Conservation (phyloP, 2,113 vertebrate species). For the Columba janthina region DNA sequence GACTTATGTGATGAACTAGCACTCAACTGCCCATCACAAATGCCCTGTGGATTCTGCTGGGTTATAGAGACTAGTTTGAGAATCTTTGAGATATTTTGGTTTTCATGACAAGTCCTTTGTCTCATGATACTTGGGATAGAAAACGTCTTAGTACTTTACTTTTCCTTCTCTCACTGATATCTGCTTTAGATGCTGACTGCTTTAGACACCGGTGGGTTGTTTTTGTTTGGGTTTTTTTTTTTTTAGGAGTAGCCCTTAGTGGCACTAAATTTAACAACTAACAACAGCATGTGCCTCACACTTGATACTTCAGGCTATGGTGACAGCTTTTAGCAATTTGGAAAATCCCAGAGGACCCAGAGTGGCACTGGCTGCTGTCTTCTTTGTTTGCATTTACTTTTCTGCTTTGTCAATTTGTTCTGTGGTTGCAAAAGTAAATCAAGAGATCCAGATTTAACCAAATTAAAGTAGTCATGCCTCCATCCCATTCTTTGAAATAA, state of each 20-base stretch:
- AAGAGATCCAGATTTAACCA: background rate
- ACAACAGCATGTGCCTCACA: constrained; percentile 48
- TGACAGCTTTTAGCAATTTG: constrained; percentile 61
- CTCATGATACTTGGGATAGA: background rate
- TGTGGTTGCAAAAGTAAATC: constrained; percentile 4
- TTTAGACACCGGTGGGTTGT: background rate
- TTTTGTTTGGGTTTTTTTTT: background rate
- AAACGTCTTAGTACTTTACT: background rate
- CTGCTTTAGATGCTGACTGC: background rate
- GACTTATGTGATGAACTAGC: background rate
- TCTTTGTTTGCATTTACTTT: constrained; percentile 55
- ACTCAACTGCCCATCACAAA: background rate
- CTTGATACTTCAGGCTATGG: constrained; percentile 57
- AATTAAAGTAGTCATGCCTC: background rate
- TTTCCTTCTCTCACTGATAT: background rate
- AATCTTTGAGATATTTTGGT: background rate
- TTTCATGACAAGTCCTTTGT: background rate
- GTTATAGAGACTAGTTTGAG: background rate
- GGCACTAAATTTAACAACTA: constrained; percentile 66
- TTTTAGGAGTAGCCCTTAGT: constrained; percentile 41
- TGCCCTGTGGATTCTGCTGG: background rate
- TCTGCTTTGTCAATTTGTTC: constrained; percentile 46
- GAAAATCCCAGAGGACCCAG: background rate
- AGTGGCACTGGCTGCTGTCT: background rate
- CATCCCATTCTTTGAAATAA: background rate